Base-by-base conservation (phyloP, 2,888 invertebrate species). In the Crioceris asparagi region DNA sequence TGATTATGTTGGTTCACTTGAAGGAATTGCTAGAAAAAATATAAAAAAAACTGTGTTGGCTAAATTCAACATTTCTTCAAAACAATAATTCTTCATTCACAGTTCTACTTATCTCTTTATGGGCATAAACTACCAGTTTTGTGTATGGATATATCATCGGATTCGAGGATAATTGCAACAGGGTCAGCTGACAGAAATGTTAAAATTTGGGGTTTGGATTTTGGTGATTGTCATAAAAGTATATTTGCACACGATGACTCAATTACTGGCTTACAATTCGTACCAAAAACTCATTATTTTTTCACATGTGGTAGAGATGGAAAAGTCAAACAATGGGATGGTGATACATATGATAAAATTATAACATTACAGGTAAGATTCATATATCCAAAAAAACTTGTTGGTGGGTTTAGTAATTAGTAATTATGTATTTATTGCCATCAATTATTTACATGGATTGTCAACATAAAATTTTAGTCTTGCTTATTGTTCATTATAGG, bases 201-300 rank as follows among this genome's bases (percentile, higher is more conserved):
- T 17, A 94, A 96, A 69, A 81, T 98, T 44, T 99, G 97, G 97
- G 97, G 97, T 21, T 74, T 97, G 67, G 94, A 97, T 66, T 97
- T 93, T 62, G 97, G 97, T n/a, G 94, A 98, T 63, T 96, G 94
- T 52, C 96, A 93, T 66, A 79, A 79, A 55, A 93, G 93, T 0
- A 73, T 97, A 49, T 91, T 94, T 63, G 96, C 94, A 0, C 97
- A 98, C 62, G 92, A 96, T 54, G 93, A 94, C 62, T 87, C 93
- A 0, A 79, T 98, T 7, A 92, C 90, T 40, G 77, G 83, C 19
- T 61, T 97, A 19, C 78, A 83, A 53, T 98, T 98, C 59, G 78
- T 94, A 14, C 85, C 90, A 0, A 79, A 75, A 49, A 94, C 92
- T 3, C 96, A 96, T 63, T 78, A 91, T 60, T 83, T 97, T 59